Evolutionary conservation across 2,888 invertebrate genomes (phyloP).

Genomic region (Clistopyga incitator): DNA sequence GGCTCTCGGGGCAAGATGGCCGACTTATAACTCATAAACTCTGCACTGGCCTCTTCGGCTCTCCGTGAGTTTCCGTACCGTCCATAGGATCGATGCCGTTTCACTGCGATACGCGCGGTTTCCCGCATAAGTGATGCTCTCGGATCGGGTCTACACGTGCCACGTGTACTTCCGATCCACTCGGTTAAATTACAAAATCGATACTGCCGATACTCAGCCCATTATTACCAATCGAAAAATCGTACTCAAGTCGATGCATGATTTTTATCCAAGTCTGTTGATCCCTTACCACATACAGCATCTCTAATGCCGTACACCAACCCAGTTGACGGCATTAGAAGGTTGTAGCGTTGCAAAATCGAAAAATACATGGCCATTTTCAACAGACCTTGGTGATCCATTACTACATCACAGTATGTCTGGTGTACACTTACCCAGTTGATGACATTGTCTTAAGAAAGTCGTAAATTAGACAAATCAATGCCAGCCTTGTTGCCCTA

Average conservation of each 20-base stretch:
- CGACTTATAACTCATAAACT: constrained; percentile 84
- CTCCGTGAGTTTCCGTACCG: constrained; percentile 29
- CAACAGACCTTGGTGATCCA: too few species aligned
- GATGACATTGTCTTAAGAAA: too few species aligned
- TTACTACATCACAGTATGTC: too few species aligned
- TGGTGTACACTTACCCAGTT: too few species aligned
- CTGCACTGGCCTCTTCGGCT: constrained; percentile 67
- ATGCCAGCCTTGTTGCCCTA: too few species aligned
- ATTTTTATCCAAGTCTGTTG: background rate
- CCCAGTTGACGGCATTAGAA: too few species aligned
- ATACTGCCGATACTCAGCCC: background rate
- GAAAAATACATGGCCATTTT: too few species aligned
- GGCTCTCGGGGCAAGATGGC: constrained; percentile 82
- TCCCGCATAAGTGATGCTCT: background rate
- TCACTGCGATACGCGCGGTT: background rate
- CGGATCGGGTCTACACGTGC: background rate
- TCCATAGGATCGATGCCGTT: constrained; percentile 37
- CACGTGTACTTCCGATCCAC: background rate
- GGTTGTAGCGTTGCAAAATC: too few species aligned
- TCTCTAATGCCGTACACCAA: background rate
- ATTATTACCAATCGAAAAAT: background rate
- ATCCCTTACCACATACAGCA: background rate
- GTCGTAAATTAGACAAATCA: too few species aligned
- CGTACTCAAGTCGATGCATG: background rate
- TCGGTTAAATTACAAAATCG: background rate